phyloP scores from a whole-genome alignment of 2,113 vertebrate genomes.

The Seriola dumerili region DNA sequence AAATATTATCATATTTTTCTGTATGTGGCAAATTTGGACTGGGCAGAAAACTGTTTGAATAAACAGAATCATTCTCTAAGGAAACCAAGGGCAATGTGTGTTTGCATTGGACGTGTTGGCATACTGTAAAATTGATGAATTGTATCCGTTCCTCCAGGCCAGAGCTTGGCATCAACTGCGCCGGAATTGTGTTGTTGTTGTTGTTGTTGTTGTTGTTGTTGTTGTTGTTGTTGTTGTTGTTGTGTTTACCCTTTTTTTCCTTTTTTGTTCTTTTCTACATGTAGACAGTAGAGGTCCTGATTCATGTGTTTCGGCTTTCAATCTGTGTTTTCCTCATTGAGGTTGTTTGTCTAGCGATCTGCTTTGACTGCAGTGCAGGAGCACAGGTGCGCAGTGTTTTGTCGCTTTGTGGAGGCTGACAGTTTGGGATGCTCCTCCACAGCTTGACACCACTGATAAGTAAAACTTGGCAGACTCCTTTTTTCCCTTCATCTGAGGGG shows the following conservation, averaged over 20 bases:
- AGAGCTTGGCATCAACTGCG: neutral
- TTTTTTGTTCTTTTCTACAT: constrained; percentile 1
- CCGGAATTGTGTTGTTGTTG: constrained; percentile 11
- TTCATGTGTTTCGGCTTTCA: constrained; percentile 25
- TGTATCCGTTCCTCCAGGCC: constrained; percentile 27
- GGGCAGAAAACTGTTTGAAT: constrained; percentile 37
- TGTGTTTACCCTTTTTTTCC: too few relatives aligned
- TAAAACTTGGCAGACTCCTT: constrained; percentile 29
- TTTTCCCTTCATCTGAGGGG: constrained; percentile 37
- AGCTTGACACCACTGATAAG: constrained; percentile 46
- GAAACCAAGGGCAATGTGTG: constrained; percentile 34
- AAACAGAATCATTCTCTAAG: constrained; percentile 48
- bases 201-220: constrained; percentile 7
- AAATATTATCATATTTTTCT: constrained; percentile 67
- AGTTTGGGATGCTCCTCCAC: constrained; percentile 28
- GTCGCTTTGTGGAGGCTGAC: constrained; percentile 42
- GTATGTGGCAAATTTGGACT: constrained; percentile 54
- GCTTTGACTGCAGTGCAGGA: constrained; percentile 30
- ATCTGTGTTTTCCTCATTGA: constrained; percentile 28
- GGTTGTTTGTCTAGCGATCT: constrained; percentile 35
- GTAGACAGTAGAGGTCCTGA: constrained; percentile 9
- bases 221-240: neutral
- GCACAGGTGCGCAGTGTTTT: constrained; percentile 31
- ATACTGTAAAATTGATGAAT: constrained; percentile 37
- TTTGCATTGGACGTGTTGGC: constrained; percentile 45